Conservation (phyloP, 2,888 invertebrate species). For the Tipula unca region DNA sequence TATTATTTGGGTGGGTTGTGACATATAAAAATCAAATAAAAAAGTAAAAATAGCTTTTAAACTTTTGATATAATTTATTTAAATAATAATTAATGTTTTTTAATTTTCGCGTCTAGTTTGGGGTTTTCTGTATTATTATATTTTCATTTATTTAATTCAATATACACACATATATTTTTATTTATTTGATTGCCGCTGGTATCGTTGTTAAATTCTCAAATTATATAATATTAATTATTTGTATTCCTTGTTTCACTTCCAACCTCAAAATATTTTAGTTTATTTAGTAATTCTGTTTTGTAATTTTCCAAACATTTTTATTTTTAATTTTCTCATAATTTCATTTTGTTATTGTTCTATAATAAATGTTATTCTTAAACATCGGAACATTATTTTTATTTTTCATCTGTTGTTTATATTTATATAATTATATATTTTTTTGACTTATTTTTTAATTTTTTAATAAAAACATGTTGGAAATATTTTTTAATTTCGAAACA, state of each 20-base stretch:
- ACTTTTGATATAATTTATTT: background rate
- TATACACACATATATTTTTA: background rate
- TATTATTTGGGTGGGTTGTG: background rate
- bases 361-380: background rate
- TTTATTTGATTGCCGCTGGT: constrained; percentile 4
- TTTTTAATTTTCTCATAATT: background rate
- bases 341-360: background rate
- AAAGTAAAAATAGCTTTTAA: background rate
- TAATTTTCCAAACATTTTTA: background rate
- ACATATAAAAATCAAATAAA: background rate
- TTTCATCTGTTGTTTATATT: background rate
- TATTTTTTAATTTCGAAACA: background rate
- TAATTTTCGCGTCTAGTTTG: background rate
- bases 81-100: too few relatives aligned
- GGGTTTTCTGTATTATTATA: background rate
- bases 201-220: background rate
- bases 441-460: background rate
- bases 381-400: background rate
- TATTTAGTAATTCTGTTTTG: background rate
- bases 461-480: background rate
- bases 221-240: background rate
- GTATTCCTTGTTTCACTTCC: constrained; percentile 15
- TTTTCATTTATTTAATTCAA: background rate
- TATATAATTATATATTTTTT: background rate
- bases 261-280: background rate